Conservation (phyloP, 2,888 invertebrate species). For the Aphelenchoides bicaudatus region DNA sequence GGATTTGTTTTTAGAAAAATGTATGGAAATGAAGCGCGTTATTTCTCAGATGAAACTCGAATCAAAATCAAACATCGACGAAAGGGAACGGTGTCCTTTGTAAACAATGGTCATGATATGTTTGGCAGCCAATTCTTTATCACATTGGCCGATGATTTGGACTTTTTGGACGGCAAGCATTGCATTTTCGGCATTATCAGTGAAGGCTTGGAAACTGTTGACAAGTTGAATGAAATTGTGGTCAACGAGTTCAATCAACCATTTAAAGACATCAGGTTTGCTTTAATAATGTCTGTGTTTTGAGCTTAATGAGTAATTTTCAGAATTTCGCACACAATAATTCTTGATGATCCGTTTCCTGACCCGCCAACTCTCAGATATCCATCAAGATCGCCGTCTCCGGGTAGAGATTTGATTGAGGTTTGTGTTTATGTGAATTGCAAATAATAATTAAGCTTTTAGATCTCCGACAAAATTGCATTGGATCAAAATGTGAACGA, state of each 20-base stretch:
- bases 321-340: slow-evolving; percentile 89
- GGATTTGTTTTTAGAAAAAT: not conserved
- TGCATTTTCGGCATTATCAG: slow-evolving; percentile 86
- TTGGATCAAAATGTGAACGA: slow-evolving; percentile 55
- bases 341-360: slow-evolving; percentile 91
- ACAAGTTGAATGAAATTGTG: slow-evolving; percentile 85
- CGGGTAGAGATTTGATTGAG: slow-evolving; percentile 73
- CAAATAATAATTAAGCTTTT: slow-evolving; percentile 17
- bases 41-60: slow-evolving; percentile 82
- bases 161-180: slow-evolving; percentile 80
- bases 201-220: slow-evolving; percentile 77
- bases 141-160: slow-evolving; percentile 79
- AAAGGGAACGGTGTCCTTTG: slow-evolving; percentile 71
- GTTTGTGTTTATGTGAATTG: slow-evolving; percentile 50
- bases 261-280: slow-evolving; percentile 77
- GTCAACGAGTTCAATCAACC: slow-evolving; percentile 85
- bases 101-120: slow-evolving; percentile 81
- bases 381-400: slow-evolving; percentile 84
- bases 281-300: not conserved
- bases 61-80: slow-evolving; percentile 85
- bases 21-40: slow-evolving; percentile 70
- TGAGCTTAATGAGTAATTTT: slow-evolving; percentile 17
- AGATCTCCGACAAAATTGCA: slow-evolving; percentile 50
- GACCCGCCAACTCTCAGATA: slow-evolving; percentile 76
- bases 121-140: slow-evolving; percentile 86